Conservation (phyloP, 2,888 invertebrate genomes). For the Eupelmus urozonus region DNA sequence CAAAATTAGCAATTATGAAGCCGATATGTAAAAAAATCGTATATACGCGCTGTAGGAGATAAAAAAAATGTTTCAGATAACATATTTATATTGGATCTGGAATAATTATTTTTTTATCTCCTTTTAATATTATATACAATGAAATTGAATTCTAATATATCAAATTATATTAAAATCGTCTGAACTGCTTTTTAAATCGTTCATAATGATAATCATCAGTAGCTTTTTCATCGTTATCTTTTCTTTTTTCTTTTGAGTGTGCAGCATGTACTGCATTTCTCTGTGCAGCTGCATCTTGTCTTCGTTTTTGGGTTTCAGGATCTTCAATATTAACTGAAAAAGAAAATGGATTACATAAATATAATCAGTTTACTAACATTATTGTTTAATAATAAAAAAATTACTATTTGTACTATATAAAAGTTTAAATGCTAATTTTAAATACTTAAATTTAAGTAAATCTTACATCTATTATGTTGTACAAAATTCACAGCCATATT, state of each 20-base stretch:
- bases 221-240: conserved; percentile 91
- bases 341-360: conserved; percentile 28
- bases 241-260: conserved; percentile 80
- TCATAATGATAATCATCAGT: conserved; percentile 99
- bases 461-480: conserved; percentile 95
- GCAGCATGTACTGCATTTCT: conserved; percentile 64
- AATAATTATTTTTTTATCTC: no score
- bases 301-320: conserved; percentile 81
- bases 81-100: no score
- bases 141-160: no score
- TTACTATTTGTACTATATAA: no score
- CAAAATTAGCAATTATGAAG: no score
- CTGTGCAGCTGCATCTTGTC: conserved; percentile 80
- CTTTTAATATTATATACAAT: no score
- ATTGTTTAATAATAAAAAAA: no score
- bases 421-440: no score
- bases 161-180: conserved; percentile 86
- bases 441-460: not conserved
- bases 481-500: conserved; percentile 99
- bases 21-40: no score
- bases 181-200: conserved; percentile 96
- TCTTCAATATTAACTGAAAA: conserved; percentile 91
- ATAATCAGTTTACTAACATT: not conserved
- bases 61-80: no score
- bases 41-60: no score